Percentiles rank a stretch among this genome's conserved stretches.
Evolutionary conservation across 2,113 vertebrate species (phyloP).

Genomic region (Himantopus leucocephalus): DNA sequence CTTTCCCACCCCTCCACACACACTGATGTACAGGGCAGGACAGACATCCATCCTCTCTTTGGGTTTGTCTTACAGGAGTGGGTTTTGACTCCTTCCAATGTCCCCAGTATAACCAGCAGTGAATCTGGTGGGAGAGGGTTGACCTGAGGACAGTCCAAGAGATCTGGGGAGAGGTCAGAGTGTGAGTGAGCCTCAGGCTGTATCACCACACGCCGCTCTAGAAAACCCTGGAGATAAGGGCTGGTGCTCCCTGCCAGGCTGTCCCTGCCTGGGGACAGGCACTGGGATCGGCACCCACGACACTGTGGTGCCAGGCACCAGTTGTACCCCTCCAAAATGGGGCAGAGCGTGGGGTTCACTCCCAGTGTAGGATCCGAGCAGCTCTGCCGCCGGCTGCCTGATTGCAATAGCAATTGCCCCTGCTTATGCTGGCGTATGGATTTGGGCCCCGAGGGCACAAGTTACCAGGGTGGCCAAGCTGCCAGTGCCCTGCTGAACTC

Average conservation of each 20-base stretch:
- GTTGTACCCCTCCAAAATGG: not conserved
- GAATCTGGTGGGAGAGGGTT: not conserved
- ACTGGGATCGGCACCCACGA: not conserved
- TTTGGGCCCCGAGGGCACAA: not conserved
- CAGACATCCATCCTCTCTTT: not conserved
- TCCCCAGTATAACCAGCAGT: not conserved
- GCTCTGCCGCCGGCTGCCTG: not conserved
- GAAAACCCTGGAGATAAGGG: not conserved
- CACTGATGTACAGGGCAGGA: rapidly evolving
- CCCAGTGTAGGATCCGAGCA: not conserved
- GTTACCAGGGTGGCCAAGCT: not conserved
- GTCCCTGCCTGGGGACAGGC: not conserved
- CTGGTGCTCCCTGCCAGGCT: not conserved
- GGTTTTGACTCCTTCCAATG: not conserved
- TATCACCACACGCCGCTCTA: not conserved
- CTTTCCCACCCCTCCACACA: not conserved
- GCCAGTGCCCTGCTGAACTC: not conserved
- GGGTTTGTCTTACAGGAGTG: not conserved
- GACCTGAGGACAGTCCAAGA: not conserved
- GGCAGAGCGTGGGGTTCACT: not conserved
- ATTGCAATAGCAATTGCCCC: not conserved
- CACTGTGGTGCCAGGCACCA: rapidly evolving
- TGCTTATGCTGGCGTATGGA: not conserved
- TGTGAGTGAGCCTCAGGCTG: not conserved
- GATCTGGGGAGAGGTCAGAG: not conserved